phyloP scores from a whole-genome alignment of 2,797 vertebrate genomes.

The Scolopax rusticola region DNA sequence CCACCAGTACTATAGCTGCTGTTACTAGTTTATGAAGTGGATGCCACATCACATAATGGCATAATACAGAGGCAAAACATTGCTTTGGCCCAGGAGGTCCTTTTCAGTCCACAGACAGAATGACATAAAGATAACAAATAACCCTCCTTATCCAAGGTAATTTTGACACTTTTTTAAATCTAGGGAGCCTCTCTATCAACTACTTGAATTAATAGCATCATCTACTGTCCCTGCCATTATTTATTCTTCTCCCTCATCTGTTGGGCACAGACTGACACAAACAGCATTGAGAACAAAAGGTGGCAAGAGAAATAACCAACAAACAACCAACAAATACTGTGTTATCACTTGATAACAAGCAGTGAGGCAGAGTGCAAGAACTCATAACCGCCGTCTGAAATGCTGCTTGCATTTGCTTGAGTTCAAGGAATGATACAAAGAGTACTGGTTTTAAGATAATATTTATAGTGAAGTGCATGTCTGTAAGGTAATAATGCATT shows the following conservation, averaged over 20 bases:
- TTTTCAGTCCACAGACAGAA: not conserved
- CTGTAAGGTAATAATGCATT: not conserved
- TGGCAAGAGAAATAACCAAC: not conserved
- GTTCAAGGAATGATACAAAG: fast-evolving
- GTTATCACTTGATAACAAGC: fast-evolving
- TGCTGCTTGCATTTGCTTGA: not conserved
- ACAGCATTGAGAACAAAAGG: not conserved
- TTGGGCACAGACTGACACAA: not conserved
- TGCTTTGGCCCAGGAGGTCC: not conserved
- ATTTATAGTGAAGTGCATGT: not conserved
- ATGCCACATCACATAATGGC: not conserved
- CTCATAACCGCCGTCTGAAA: fast-evolving
- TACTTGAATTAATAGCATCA: not conserved
- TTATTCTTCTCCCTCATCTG: not conserved
- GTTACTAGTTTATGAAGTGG: not conserved
- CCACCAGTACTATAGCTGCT: not conserved
- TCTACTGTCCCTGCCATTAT: not conserved
- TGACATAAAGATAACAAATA: not conserved
- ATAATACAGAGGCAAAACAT: not conserved
- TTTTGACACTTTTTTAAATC: not conserved
- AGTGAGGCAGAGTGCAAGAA: not conserved
- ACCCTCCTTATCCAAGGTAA: not conserved
- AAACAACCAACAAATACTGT: too few relatives aligned
- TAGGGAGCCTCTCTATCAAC: not conserved
- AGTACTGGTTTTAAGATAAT: not conserved